phyloP scores from a whole-genome alignment of 2,797 vertebrate genomes.

The Pristis pectinata region DNA sequence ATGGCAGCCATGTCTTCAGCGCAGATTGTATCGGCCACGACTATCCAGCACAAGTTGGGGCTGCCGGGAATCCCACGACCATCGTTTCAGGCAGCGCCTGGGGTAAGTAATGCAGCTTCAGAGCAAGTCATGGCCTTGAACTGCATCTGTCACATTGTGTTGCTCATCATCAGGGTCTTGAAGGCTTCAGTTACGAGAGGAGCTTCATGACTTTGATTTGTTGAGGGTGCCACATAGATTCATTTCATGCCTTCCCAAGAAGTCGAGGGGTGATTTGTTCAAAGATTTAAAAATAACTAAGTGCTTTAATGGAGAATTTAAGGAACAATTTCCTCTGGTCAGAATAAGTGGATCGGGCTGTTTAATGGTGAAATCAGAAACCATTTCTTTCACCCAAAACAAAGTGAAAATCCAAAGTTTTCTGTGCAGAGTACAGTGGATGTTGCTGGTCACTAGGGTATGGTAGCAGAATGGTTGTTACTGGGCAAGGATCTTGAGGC shows the following conservation, averaged over 20 bases:
- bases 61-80: slow-evolving; percentile 94
- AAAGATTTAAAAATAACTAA: too few species aligned
- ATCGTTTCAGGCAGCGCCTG: slow-evolving; percentile 86
- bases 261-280: neutral
- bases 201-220: neutral
- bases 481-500: too few species aligned
- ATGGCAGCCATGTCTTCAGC: slow-evolving; percentile 99
- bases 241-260: neutral
- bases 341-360: neutral
- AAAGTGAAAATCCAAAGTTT: neutral
- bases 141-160: neutral
- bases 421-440: neutral
- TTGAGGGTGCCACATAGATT: neutral
- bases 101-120: slow-evolving; percentile 68
- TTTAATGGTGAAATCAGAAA: neutral
- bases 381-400: neutral
- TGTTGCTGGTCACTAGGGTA: too few species aligned
- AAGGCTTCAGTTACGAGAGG: neutral
- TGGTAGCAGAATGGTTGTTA: too few species aligned
- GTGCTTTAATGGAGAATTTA: too few species aligned
- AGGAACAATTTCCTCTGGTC: too few species aligned
- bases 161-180: neutral
- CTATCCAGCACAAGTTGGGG: slow-evolving; percentile 99
- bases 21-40: slow-evolving; percentile 98
- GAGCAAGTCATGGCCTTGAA: slow-evolving; percentile 37